phyloP scores from a whole-genome alignment of 2,113 vertebrate species.

The human region GRCh38 chr20:5659001-5659500 shows the following conservation, averaged over 20 bases:
- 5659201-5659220: background rate
- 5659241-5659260: background rate
- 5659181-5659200: background rate
- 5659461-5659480: conserved; percentile 41
- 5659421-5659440: conserved; percentile 29
- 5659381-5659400: background rate
- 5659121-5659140: background rate
- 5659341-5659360: background rate
- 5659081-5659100: conserved; percentile 34
- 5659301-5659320: background rate
- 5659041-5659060: background rate
- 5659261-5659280: background rate
- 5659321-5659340: background rate
- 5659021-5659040: background rate
- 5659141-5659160: conserved; percentile 44
- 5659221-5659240: background rate
- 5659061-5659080: conserved; percentile 55
- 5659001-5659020: background rate
- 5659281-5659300: background rate
- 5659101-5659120: background rate
- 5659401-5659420: background rate
- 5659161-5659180: background rate
- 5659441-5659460: conserved; percentile 47
- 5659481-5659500: conserved; percentile 54
- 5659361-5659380: background rate